Evolutionary conservation across 2,113 vertebrate species (phyloP).

Genomic region (Pipra filicauda): DNA sequence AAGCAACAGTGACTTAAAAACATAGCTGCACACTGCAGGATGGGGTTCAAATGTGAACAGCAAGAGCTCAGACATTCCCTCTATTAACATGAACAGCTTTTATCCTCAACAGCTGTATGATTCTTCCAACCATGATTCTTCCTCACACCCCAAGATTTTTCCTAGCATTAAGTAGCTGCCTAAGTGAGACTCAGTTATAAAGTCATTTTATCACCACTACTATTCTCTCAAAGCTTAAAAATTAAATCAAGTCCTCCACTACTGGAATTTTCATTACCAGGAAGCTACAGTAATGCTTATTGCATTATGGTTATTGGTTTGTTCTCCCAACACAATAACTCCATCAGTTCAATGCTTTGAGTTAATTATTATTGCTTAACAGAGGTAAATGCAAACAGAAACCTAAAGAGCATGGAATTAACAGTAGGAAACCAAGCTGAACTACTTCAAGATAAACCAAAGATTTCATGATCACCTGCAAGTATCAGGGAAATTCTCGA

Average conservation of each 20-base stretch:
- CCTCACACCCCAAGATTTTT: not conserved
- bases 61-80: not conserved
- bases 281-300: constrained; percentile 1
- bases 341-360: not conserved
- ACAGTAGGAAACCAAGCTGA: not conserved
- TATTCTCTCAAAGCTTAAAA: constrained; percentile 31
- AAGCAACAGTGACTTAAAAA: not conserved
- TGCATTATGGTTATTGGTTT: not conserved
- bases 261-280: constrained; percentile 39
- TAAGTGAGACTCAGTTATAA: not conserved
- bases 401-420: not conserved
- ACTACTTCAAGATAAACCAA: not conserved
- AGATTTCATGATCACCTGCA: not conserved
- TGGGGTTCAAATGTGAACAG: not conserved
- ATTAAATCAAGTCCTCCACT: not conserved
- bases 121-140: not conserved
- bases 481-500: not conserved
- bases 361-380: constrained; percentile 41
- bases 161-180: not conserved
- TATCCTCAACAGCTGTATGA: not conserved
- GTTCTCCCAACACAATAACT: not conserved
- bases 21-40: not conserved
- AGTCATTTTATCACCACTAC: not conserved
- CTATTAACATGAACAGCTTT: not conserved
- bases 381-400: constrained; percentile 8